Evolutionary conservation across 2,888 invertebrate species (phyloP).

Genomic region (Acanthoscelides obtectus): DNA sequence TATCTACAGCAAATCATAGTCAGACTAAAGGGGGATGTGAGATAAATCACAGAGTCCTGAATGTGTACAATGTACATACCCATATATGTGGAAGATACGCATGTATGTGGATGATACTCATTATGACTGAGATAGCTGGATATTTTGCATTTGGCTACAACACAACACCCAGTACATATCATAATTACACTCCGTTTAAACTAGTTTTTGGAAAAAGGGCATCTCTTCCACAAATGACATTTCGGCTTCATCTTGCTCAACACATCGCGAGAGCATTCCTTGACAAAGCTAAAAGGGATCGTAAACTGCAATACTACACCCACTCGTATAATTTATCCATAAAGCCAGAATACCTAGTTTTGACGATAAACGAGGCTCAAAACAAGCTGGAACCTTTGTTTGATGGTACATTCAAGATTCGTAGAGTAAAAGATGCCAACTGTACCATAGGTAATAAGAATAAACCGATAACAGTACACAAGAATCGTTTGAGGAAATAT

Average conservation of each 20-base stretch:
- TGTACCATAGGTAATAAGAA: constrained; percentile 4
- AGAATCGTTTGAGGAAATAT: constrained; percentile 4
- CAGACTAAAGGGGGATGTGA: constrained; percentile 8
- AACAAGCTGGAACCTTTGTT: constrained; percentile 5
- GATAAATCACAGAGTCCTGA: constrained; percentile 7
- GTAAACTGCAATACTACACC: constrained; percentile 10
- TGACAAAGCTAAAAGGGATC: constrained; percentile 7
- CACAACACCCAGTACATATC: constrained; percentile 16
- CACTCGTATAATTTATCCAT: neutral
- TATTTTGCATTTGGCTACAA: constrained; percentile 19
- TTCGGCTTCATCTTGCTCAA: constrained; percentile 13
- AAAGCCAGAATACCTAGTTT: constrained; percentile 5
- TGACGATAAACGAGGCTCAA: constrained; percentile 7
- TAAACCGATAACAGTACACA: neutral
- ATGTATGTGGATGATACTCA: constrained; percentile 8
- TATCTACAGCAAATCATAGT: too few species aligned
- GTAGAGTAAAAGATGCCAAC: constrained; percentile 1
- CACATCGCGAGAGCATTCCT: constrained; percentile 9
- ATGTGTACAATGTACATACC: too few species aligned
- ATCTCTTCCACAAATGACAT: constrained; percentile 13
- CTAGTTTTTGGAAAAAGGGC: constrained; percentile 15
- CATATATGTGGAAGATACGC: too few species aligned
- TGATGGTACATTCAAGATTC: constrained; percentile 1
- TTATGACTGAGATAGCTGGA: constrained; percentile 15
- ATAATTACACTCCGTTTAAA: constrained; percentile 17